Evolutionary conservation across 2,888 invertebrate species (phyloP).

Genomic region (Thereva unica): DNA sequence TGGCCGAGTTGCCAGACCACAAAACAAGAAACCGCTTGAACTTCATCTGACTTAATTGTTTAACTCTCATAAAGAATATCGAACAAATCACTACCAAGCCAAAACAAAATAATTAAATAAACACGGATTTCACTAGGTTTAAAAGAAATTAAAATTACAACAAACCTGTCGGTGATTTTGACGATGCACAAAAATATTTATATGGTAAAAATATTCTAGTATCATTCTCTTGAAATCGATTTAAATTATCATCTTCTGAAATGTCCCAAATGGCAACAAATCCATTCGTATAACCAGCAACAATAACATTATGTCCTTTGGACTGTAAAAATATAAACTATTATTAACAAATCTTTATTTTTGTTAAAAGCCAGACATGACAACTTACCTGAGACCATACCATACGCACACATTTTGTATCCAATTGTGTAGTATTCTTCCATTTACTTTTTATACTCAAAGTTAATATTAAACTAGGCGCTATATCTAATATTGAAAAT

Average conservation of each 20-base stretch:
- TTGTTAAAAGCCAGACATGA: not conserved
- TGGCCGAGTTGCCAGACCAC: too few relatives aligned
- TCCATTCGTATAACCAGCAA: conserved; percentile 68
- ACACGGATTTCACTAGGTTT: too few relatives aligned
- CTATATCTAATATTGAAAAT: conserved; percentile 36
- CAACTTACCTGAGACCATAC: conserved; percentile 53
- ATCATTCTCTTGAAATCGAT: conserved; percentile 48
- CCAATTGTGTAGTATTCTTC: conserved; percentile 33
- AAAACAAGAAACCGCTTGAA: too few relatives aligned
- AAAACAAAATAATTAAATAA: too few relatives aligned
- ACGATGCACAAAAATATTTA: conserved; percentile 58
- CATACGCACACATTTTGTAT: conserved; percentile 39
- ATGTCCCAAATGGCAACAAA: conserved; percentile 68
- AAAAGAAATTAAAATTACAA: not conserved
- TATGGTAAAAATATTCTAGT: conserved; percentile 59
- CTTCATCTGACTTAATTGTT: too few relatives aligned
- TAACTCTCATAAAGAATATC: too few relatives aligned
- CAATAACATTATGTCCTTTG: conserved; percentile 60
- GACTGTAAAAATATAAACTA: conserved; percentile 36
- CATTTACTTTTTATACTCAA: conserved; percentile 45
- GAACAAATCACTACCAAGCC: too few relatives aligned
- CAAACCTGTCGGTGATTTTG: conserved; percentile 29
- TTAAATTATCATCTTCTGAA: conserved; percentile 52
- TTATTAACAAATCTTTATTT: conserved; percentile 19
- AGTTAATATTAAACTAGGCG: conserved; percentile 45